Percentiles rank a stretch among this genome's conserved stretches.
phyloP scores from a whole-genome alignment of 2,113 vertebrate species.

The Colaptes auratus region DNA sequence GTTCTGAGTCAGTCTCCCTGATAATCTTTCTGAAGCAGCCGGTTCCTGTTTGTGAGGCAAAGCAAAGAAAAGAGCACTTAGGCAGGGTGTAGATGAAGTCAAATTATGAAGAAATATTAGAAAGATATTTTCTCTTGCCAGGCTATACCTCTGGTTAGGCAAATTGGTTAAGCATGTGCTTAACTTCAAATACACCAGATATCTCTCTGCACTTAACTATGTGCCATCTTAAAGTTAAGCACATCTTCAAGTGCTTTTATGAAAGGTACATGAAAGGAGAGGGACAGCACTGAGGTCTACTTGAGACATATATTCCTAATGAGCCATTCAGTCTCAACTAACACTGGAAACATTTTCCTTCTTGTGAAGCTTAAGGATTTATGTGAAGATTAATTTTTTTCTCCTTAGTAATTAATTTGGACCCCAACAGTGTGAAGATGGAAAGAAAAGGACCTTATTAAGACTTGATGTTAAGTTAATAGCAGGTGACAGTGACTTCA shows the following conservation, averaged over 20 bases:
- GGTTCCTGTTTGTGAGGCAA: slow-evolving; percentile 18
- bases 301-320: slow-evolving; percentile 43
- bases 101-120: neutral
- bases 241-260: neutral
- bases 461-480: slow-evolving; percentile 86
- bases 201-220: neutral
- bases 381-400: slow-evolving; percentile 70
- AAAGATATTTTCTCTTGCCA: neutral
- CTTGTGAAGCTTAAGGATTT: slow-evolving; percentile 74
- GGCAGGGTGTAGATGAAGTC: neutral
- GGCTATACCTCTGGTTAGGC: neutral
- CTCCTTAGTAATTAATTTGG: slow-evolving; percentile 79
- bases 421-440: slow-evolving; percentile 80
- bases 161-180: slow-evolving; percentile 51
- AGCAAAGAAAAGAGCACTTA: slow-evolving; percentile 34
- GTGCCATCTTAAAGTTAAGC: slow-evolving; percentile 38
- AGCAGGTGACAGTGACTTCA: slow-evolving; percentile 85
- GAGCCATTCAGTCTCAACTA: slow-evolving; percentile 52
- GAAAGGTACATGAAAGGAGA: slow-evolving; percentile 30
- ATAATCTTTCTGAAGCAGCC: slow-evolving; percentile 52
- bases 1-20: slow-evolving; percentile 44
- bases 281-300: neutral
- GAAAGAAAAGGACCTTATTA: slow-evolving; percentile 83
- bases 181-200: slow-evolving; percentile 15
- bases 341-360: slow-evolving; percentile 61